Evolutionary conservation across 2,888 invertebrate genomes (phyloP), one percentile per base, ranked within the genome.

Genomic region (Cremastinae sp.): DNA sequence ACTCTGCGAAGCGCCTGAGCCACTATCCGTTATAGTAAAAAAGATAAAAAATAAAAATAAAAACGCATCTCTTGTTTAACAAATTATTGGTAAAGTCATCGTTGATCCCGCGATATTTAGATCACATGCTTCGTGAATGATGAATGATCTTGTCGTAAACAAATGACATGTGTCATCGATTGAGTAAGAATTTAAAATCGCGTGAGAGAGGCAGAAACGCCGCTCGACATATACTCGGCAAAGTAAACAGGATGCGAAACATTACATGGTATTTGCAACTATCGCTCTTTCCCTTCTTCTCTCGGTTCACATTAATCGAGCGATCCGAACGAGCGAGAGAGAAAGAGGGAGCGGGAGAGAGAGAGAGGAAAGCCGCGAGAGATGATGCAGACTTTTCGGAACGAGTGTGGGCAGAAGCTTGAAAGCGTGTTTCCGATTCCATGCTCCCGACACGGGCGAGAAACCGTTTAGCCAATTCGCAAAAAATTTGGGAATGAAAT

Each of bases 241-340:
- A 76, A 79, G 73, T 79, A 79, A 79, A 80, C 79, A 76, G 78
- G 80, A 80, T 78, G 78, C 72, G 74, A 76, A 69, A 76, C 76
- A 73, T 76, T 73, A 73, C 64, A 73, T 53, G 58, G 47, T 54
- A 47, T 47, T 70, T 59, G 65, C 65, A 36, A 61, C 14, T 47
- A 49, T 38, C 69, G 36, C 45, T 64, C 61, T 45, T 38, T 61
- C 56, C 49, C 34, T 62, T 38, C 47, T 54, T 66, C 49, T 54
- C 54, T 47, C 28, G 14, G 58, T 66, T 58, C 59, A 62, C 28
- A 65, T 58, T 72, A 45, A 8, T 22, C 45, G 36, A 53, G 59
- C 59, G 51, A 49, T 56, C 18, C 45, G 51, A 22, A 47, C 22
- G 58, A 41, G 36, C 22, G 47, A 47, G 34, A 58, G 47, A 28